Conservation (phyloP, 1,140 invertebrate genomes). For the Dufourea novaeangliae region DNA sequence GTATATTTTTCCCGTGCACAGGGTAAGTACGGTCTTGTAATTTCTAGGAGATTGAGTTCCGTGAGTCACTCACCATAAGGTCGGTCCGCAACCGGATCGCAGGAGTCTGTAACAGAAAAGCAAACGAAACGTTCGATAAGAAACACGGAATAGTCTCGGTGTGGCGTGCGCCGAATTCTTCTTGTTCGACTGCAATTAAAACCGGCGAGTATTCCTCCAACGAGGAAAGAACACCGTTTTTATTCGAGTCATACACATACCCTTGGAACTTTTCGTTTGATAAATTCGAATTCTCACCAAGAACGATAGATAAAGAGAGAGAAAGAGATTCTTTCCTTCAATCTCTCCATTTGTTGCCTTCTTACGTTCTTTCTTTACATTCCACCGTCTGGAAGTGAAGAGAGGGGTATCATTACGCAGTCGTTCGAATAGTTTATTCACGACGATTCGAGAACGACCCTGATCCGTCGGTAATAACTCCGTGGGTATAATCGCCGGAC, state of each 20-base stretch:
- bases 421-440: slow-evolving; percentile 38
- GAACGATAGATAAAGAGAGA: not conserved
- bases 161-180: slow-evolving; percentile 13
- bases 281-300: not conserved
- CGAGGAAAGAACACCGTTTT: not conserved
- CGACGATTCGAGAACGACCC: slow-evolving; percentile 40
- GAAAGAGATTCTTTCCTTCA: not conserved
- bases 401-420: slow-evolving; percentile 37
- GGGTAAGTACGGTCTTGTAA: slow-evolving; percentile 43
- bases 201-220: not conserved
- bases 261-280: too few relatives aligned
- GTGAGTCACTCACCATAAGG: slow-evolving; percentile 75
- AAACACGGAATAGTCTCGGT: not conserved
- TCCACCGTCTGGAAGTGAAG: slow-evolving; percentile 15
- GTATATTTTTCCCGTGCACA: slow-evolving; percentile 45
- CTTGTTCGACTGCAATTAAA: not conserved
- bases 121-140: not conserved
- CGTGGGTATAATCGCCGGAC: slow-evolving; percentile 35
- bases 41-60: slow-evolving; percentile 52
- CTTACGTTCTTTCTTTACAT: slow-evolving; percentile 47
- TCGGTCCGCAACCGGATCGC: slow-evolving; percentile 74
- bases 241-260: too few relatives aligned
- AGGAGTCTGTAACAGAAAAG: slow-evolving; percentile 74
- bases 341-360: slow-evolving; percentile 17
- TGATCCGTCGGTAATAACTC: slow-evolving; percentile 53